A percentile compares a stretch with the other conserved stretches of the same genome.
Conservation (phyloP, 2,888 invertebrate species). For the Microplitis manilae region DNA sequence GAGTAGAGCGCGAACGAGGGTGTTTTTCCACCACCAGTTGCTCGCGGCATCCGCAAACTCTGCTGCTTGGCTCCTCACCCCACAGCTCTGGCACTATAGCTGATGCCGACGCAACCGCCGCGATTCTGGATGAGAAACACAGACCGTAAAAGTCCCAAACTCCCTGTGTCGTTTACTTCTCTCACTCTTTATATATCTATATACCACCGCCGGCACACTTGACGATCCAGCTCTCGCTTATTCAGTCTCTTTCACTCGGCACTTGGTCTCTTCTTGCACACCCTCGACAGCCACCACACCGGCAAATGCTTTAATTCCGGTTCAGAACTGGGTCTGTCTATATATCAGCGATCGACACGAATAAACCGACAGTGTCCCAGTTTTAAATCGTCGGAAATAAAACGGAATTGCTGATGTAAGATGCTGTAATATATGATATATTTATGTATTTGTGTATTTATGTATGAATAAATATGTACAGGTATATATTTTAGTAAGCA, state of each 20-base stretch:
- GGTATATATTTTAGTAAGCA: no score
- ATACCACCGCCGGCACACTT: neutral
- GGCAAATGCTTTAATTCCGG: no score
- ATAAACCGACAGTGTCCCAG: no score
- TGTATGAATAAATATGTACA: no score
- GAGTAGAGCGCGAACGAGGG: slow-evolving; percentile 68
- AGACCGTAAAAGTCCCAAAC: slow-evolving; percentile 62
- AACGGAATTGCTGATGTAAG: no score
- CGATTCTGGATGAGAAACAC: slow-evolving; percentile 51
- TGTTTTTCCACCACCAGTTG: slow-evolving; percentile 73
- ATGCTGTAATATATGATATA: no score
- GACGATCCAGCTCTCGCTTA: slow-evolving; percentile 31
- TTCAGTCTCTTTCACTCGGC: neutral
- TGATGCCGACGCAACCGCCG: slow-evolving; percentile 24
- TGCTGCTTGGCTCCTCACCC: slow-evolving; percentile 40
- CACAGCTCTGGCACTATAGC: slow-evolving; percentile 26
- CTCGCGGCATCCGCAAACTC: slow-evolving; percentile 64
- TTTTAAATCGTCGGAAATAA: no score
- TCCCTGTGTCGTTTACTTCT: slow-evolving; percentile 24
- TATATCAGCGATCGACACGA: no score
- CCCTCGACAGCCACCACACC: no score
- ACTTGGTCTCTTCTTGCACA: no score
- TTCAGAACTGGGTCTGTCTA: no score
- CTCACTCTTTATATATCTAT: neutral
- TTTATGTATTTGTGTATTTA: no score